Base-by-base conservation (phyloP, 2,888 invertebrate species). In the Mantis religiosa region DNA sequence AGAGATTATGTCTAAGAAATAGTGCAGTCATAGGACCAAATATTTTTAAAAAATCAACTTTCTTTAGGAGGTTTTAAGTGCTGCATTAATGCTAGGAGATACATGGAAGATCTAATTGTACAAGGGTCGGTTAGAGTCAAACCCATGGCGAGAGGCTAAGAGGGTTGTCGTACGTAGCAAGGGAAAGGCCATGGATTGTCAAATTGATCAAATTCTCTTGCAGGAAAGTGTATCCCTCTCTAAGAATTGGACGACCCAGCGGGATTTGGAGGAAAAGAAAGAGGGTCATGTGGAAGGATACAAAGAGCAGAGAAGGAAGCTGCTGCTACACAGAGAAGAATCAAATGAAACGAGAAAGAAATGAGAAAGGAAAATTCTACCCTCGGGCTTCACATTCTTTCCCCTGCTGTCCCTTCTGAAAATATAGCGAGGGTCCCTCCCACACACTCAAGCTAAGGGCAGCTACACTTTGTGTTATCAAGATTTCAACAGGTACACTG, bases 181-280 rank as follows among this genome's bases (percentile, higher is more conserved):
- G 54, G 25, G 54, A 71, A 20, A 71, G 54, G 54, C 54, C 54
- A 25, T 71, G 54, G 86, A 81, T 14, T 81, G 28, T 86, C 86
- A 86, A 28, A 86, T 86, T 86, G 54, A 86, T 86, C 86, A 86
- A 86, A 86, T 86, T 81, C 86, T 86, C 28, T 25, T 28, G 81
- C 20, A 30, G 86, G 28, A 28, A 86, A 86, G 86, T 86, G 86
- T 81, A 81, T 81, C 81, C 86, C 71, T 71, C 86, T 86, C 81
- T 71, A 54, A 71, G 86, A 81, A 86, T n/a, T 86, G 81, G 81
- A 86, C 28, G 81, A 28, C 81, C 81, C 54, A 20, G 54, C 54
- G 54, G 54, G 54, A 71, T 71, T 71, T 71, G 54, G 54, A 71
- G 54, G 4, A 54, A 85, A 28, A 27, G 8, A 34, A 14, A 54